These are phyloP conservation scores for Prenolepis imparis DNA, from an alignment of 2,888 invertebrate species.

Conservation along the genomic window DNA sequence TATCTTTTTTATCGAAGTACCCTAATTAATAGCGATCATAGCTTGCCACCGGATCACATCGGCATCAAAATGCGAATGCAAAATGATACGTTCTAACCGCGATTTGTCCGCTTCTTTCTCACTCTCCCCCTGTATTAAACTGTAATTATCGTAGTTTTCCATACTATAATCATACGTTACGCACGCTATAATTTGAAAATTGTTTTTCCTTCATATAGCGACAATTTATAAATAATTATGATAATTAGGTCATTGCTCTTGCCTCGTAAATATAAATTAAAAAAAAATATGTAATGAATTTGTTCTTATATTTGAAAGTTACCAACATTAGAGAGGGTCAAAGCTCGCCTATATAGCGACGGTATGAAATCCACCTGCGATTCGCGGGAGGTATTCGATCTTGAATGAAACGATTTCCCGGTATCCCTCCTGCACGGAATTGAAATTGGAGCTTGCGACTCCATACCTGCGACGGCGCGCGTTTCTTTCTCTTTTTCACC, in stretches of 20 bases:
- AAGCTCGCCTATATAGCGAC: neutral
- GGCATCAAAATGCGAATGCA: neutral
- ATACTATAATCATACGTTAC: neutral
- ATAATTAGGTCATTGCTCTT: neutral
- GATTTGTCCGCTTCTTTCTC: neutral
- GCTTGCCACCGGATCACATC: slow-evolving; percentile 21
- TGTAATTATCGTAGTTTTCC: slow-evolving; percentile 36
- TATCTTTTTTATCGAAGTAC: slow-evolving; percentile 13
- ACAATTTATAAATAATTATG: slow-evolving; percentile 23
- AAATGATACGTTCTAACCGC: slow-evolving; percentile 1
- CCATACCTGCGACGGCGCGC: neutral
- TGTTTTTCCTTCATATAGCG: neutral
- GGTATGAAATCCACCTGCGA: neutral
- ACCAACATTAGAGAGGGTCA: neutral
- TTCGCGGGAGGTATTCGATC: neutral
- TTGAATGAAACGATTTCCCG: slow-evolving; percentile 6
- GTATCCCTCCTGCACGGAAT: neutral
- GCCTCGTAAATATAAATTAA: too few relatives aligned
- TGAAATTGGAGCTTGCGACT: neutral
- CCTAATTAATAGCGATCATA: slow-evolving; percentile 38
- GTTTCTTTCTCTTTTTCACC: neutral
- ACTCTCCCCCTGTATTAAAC: neutral
- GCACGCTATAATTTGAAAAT: slow-evolving; percentile 13
- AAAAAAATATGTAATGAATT: neutral
- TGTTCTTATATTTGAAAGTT: neutral